phyloP scores from a whole-genome alignment of 2,113 vertebrate genomes.

The Neolamprologus fasciatus region DNA sequence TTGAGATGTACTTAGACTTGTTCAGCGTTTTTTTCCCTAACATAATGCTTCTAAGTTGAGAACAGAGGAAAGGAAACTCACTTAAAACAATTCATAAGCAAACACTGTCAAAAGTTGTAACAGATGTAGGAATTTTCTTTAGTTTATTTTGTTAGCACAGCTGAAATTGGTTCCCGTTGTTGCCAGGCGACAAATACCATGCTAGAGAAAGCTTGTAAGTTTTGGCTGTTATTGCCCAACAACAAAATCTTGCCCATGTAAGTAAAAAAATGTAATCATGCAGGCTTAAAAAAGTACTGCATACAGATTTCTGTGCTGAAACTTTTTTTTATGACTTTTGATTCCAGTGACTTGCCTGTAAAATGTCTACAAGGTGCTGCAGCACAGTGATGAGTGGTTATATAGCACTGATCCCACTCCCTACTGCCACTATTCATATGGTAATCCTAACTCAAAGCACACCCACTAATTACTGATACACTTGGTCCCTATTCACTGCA shows the following conservation, averaged over 20 bases:
- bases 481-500: slow-evolving; percentile 23
- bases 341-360: background rate
- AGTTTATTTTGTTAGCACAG: background rate
- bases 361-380: background rate
- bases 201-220: background rate
- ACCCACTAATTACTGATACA: slow-evolving; percentile 30
- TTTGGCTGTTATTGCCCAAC: slow-evolving; percentile 5
- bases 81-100: background rate
- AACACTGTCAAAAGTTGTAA: background rate
- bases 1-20: background rate
- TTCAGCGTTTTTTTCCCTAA: fast-evolving
- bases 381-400: background rate
- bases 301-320: background rate
- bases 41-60: background rate
- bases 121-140: background rate
- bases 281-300: background rate
- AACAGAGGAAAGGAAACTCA: background rate
- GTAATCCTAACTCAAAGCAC: slow-evolving; percentile 34
- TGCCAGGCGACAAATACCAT: slow-evolving; percentile 21
- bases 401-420: slow-evolving; percentile 22
- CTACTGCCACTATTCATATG: slow-evolving; percentile 50
- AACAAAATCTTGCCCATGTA: background rate
- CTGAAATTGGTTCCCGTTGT: background rate
- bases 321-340: slow-evolving; percentile 1
- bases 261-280: background rate